Evolutionary conservation across 2,888 invertebrate species (phyloP).

Genomic region (Netelia virgata): DNA sequence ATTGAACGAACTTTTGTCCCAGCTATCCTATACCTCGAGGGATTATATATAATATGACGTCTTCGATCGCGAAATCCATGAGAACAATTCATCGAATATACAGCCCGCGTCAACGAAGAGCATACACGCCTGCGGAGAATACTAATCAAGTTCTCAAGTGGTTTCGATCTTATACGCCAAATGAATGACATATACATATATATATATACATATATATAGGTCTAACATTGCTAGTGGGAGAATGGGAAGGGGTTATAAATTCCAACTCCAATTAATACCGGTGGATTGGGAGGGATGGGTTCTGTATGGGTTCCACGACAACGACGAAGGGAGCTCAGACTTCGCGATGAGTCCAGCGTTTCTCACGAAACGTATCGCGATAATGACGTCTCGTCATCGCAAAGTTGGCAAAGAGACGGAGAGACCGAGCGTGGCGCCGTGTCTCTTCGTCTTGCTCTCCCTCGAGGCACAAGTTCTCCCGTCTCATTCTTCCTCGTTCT

Average conservation of each 20-base stretch:
- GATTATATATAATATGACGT: conserved; percentile 1
- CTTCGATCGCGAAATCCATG: conserved; percentile 56
- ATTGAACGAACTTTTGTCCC: conserved; percentile 5
- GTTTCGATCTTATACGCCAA: conserved; percentile 57
- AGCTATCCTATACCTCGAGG: not conserved
- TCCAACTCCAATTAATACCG: conserved; percentile 67
- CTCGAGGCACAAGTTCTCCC: conserved; percentile 1
- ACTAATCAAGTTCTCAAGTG: conserved; percentile 80
- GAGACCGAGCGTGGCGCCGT: too few species aligned
- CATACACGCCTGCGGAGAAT: conserved; percentile 70
- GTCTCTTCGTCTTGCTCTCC: not conserved
- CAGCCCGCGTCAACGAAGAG: conserved; percentile 39
- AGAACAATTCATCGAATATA: conserved; percentile 62
- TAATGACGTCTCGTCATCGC: conserved; percentile 61
- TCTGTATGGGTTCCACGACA: conserved; percentile 44
- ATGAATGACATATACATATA: conserved; percentile 3
- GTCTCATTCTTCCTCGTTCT: not conserved
- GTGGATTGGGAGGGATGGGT: conserved; percentile 50
- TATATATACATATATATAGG: conserved; percentile 29
- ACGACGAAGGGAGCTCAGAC: conserved; percentile 38
- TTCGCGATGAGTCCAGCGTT: conserved; percentile 29
- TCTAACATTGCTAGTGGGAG: not conserved
- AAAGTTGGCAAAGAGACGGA: conserved; percentile 52
- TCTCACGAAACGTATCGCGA: conserved; percentile 48
- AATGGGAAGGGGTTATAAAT: conserved; percentile 57